Conservation (phyloP, 2,888 invertebrate genomes). For the Amphimallon solstitiale region DNA sequence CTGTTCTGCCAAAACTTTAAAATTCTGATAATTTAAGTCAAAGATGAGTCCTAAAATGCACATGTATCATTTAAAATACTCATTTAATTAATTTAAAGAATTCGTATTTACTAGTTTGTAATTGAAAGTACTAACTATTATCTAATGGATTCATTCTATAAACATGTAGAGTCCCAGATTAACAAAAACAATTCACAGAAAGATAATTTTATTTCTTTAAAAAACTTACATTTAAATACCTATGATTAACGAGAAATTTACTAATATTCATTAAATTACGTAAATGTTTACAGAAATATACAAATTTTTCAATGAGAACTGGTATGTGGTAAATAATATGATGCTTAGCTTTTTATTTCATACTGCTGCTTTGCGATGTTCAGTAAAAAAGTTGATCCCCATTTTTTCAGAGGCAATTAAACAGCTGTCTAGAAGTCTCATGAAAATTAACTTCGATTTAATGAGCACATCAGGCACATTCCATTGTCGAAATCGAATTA, state of each 20-base stretch:
- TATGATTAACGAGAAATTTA: neutral
- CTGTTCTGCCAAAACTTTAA: no score
- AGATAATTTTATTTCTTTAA: conserved; percentile 16
- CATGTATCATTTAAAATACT: no score
- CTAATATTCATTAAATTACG: conserved; percentile 4
- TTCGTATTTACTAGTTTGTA: no score
- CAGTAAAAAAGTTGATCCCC: neutral
- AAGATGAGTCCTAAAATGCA: no score
- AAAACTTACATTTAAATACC: conserved; percentile 15
- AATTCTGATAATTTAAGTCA: no score
- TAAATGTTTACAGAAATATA: conserved; percentile 23
- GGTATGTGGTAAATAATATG: neutral
- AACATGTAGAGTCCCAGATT: no score
- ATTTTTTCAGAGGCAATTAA: neutral
- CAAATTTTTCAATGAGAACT: neutral
- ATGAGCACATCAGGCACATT: conserved; percentile 60
- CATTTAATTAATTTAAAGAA: no score
- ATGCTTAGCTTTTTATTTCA: neutral
- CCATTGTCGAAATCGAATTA: conserved; percentile 73
- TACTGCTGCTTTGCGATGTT: neutral
- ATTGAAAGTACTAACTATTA: no score
- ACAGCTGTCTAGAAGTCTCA: neutral
- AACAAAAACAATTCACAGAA: neutral
- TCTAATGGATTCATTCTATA: no score
- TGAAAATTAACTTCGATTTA: neutral